Evolutionary conservation across 2,888 invertebrate genomes (phyloP).

Genomic region (Polyploca ridens): DNA sequence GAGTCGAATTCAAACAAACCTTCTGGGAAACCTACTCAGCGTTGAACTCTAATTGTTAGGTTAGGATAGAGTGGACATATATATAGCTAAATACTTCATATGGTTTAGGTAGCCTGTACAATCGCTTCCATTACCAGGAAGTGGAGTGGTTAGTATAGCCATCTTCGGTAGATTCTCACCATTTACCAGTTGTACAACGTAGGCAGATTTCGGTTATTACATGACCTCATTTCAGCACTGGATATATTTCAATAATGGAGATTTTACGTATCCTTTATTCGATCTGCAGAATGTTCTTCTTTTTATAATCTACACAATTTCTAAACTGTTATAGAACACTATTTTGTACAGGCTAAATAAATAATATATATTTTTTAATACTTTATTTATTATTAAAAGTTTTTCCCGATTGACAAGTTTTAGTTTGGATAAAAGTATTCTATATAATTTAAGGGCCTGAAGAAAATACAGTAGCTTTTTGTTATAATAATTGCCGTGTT

Average conservation of each 20-base stretch:
- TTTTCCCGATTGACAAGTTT: too few relatives aligned
- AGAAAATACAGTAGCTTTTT: too few relatives aligned
- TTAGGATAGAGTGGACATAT: background rate
- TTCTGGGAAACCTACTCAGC: constrained; percentile 53
- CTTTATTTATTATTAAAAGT: too few relatives aligned
- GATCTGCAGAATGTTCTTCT: background rate
- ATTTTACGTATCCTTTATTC: background rate
- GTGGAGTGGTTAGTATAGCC: constrained; percentile 41
- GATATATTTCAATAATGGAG: constrained; percentile 29
- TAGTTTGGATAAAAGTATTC: too few relatives aligned
- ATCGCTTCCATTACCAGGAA: constrained; percentile 29
- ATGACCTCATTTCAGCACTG: constrained; percentile 31
- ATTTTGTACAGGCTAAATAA: too few relatives aligned
- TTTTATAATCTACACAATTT: background rate
- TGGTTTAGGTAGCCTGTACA: too few relatives aligned
- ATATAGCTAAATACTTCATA: too few relatives aligned
- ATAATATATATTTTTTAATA: too few relatives aligned
- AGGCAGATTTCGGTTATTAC: constrained; percentile 38
- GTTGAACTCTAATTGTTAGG: constrained; percentile 32
- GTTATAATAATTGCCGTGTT: too few relatives aligned
- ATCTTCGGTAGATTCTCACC: constrained; percentile 52
- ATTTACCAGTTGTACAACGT: constrained; percentile 37
- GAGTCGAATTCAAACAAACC: constrained; percentile 54
- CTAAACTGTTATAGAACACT: background rate
- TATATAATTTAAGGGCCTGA: too few relatives aligned